Conservation (phyloP, 2,888 invertebrate genomes). For the Eupeodes latifasciatus region DNA sequence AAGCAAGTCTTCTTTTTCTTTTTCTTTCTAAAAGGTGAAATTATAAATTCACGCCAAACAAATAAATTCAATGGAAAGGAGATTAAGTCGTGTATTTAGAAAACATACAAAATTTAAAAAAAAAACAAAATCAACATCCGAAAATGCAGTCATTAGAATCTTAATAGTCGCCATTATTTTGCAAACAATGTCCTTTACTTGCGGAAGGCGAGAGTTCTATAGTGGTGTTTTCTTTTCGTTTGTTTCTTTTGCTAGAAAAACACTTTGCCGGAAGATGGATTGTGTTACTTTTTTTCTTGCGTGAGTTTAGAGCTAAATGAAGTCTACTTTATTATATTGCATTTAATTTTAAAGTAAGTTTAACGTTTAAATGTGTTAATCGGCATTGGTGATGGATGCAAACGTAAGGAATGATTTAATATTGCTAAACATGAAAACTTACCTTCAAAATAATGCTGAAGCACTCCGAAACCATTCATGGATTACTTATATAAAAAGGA, state of each 20-base stretch:
- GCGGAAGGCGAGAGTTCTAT: constrained; percentile 7
- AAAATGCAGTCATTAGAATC: constrained; percentile 78
- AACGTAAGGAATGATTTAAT: too few species aligned
- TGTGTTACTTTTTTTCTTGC: neutral
- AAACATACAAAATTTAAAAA: constrained; percentile 14
- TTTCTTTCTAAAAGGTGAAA: constrained; percentile 58
- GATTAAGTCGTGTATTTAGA: neutral
- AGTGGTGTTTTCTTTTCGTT: constrained; percentile 14
- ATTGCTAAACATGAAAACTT: too few species aligned
- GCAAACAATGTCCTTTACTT: constrained; percentile 49
- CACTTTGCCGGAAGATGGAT: neutral
- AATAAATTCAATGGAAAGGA: constrained; percentile 67
- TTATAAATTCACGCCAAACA: constrained; percentile 74
- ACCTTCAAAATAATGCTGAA: too few species aligned
- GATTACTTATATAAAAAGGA: too few species aligned
- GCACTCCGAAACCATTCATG: too few species aligned
- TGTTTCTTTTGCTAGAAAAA: neutral
- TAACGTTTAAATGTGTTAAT: too few species aligned
- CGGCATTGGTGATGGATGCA: too few species aligned
- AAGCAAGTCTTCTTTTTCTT: constrained; percentile 47
- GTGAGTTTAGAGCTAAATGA: too few species aligned
- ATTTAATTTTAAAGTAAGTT: too few species aligned
- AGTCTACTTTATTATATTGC: too few species aligned
- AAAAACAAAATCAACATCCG: constrained; percentile 72
- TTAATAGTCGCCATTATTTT: constrained; percentile 78